A percentile compares a stretch with the other conserved stretches of the same genome.
phyloP scores from a whole-genome alignment of 2,888 invertebrate genomes.

The Drosophila anomalipes region DNA sequence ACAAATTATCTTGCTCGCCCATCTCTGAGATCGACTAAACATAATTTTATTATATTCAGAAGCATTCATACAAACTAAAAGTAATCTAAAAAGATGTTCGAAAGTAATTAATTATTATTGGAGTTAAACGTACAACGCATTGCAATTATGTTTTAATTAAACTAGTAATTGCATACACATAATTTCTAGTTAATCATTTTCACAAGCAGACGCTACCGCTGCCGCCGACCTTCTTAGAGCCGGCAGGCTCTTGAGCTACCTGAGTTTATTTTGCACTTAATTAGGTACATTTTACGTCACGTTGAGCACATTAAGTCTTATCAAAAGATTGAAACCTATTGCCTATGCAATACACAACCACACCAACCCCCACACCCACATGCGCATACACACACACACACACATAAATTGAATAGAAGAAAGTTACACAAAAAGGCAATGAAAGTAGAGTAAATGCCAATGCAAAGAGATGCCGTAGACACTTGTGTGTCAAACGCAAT shows the following conservation, averaged over 20 bases:
- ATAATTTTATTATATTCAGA: background rate
- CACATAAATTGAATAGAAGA: conserved; percentile 37
- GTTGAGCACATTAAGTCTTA: conserved; percentile 64
- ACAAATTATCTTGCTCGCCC: background rate
- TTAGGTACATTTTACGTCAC: conserved; percentile 70
- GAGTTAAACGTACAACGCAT: conserved; percentile 6
- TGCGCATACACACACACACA: background rate
- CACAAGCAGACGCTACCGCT: background rate
- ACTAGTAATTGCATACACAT: conserved; percentile 13
- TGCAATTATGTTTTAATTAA: conserved; percentile 13
- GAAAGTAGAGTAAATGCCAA: conserved; percentile 47
- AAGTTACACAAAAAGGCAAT: conserved; percentile 47
- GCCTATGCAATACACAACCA: conserved; percentile 21
- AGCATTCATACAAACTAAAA: background rate
- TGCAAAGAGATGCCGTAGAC: conserved; percentile 32
- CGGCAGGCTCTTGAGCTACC: conserved; percentile 22
- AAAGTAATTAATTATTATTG: conserved; percentile 5
- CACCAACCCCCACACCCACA: conserved; percentile 1
- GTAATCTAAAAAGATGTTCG: background rate
- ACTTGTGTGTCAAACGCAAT: conserved; percentile 64
- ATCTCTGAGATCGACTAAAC: no score
- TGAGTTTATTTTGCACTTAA: conserved; percentile 62
- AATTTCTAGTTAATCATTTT: conserved; percentile 11
- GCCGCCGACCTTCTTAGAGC: conserved; percentile 10
- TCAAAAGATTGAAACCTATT: conserved; percentile 59